Percentiles rank a stretch among this genome's conserved stretches.
These are phyloP conservation scores for Epizoanthus rinbou DNA, from an alignment of 92 coral and sea anemone species.

Conservation along the genomic window DNA sequence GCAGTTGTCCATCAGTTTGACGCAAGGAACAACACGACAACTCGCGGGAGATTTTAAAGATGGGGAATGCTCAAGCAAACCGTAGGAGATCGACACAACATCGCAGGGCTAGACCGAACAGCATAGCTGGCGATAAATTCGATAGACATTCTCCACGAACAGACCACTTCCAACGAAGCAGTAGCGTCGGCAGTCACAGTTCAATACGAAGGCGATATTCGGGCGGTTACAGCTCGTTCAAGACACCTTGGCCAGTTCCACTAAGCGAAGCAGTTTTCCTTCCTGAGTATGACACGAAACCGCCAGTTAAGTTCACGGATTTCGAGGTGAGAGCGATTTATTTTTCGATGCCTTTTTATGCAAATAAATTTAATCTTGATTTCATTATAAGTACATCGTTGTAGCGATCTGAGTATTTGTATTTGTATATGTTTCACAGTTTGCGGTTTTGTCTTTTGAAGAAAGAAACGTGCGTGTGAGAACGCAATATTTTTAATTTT, in stretches of 20 bases:
- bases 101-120: conserved; percentile 60
- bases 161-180: conserved; percentile 39
- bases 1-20: neutral
- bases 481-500: neutral
- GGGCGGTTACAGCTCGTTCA: conserved; percentile 77
- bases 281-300: conserved; percentile 94
- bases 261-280: conserved; percentile 90
- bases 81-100: conserved; percentile 56
- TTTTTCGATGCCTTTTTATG: conserved; percentile 2
- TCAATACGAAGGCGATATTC: conserved; percentile 86
- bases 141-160: conserved; percentile 44
- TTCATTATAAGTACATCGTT: neutral
- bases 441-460: conserved; percentile 6
- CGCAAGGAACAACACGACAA: neutral
- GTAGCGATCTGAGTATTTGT: conserved; percentile 13
- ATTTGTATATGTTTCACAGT: neutral
- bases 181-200: conserved; percentile 64
- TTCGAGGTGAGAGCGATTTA: conserved; percentile 76
- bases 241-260: conserved; percentile 99
- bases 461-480: neutral
- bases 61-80: conserved; percentile 81
- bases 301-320: conserved; percentile 93
- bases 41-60: conserved; percentile 48
- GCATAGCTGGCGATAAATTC: conserved; percentile 80
- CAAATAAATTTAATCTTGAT: neutral